Evolutionary conservation across 2,113 vertebrate species (phyloP).

Genomic region (Pollachius pollachius): DNA sequence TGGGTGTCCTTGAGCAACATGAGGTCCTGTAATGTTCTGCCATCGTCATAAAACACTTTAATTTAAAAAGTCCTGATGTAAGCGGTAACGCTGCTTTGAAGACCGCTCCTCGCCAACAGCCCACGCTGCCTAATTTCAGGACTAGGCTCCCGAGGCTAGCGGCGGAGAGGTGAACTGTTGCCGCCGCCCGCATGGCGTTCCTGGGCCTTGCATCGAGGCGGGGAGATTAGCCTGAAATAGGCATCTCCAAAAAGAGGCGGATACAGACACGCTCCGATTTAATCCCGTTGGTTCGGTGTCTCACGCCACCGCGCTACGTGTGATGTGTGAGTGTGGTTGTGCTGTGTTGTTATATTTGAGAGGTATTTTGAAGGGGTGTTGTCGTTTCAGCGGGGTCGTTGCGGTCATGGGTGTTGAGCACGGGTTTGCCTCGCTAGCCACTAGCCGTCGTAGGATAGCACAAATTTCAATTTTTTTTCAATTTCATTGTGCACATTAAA

Average conservation of each 20-base stretch:
- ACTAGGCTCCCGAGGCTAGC: constrained; percentile 43
- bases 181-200: constrained; percentile 13
- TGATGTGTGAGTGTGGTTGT: background rate
- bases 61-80: constrained; percentile 32
- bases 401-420: too few relatives aligned
- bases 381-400: background rate
- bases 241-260: constrained; percentile 11
- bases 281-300: constrained; percentile 18
- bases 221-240: constrained; percentile 46
- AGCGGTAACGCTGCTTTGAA: constrained; percentile 21
- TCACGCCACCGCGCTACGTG: constrained; percentile 15
- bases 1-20: too few relatives aligned
- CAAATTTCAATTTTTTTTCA: too few relatives aligned
- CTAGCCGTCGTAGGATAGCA: too few relatives aligned
- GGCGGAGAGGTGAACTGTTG: constrained; percentile 33
- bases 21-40: too few relatives aligned
- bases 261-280: constrained; percentile 27
- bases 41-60: too few relatives aligned
- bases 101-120: constrained; percentile 17
- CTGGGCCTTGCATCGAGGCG: constrained; percentile 42
- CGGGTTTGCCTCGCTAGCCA: too few relatives aligned
- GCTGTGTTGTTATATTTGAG: too few relatives aligned
- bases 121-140: constrained; percentile 35
- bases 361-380: background rate
- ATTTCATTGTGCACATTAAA: too few relatives aligned